Base-by-base conservation (phyloP, 2,888 invertebrate genomes). In the Pseudanteris insignis region DNA sequence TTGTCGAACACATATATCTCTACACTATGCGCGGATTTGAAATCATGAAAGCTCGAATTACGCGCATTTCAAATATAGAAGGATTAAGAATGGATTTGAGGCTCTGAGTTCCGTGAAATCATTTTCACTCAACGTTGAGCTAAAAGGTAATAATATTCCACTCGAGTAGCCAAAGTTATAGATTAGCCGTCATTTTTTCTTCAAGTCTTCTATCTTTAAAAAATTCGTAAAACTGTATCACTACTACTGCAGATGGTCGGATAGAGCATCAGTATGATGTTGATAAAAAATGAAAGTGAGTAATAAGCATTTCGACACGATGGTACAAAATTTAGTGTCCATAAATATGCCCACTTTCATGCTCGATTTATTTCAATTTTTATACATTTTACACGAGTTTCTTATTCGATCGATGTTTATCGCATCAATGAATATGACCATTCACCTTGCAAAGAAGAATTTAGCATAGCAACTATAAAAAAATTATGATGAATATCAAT, bases 111-210 rank as follows among this genome's bases (percentile, higher is more conserved):
- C 18, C 29, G 29, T 37, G 32, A 18, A 54, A 37, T 38, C 25
- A 44, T 61, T 55, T 61, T 50, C 25, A 13, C 18, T 18, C 34
- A 32, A 36, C 41, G 37, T 48, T 51, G 37, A 40, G 43, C 6
- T 34, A 30, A 33, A 44, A 63, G 58, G 48, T 58, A 58, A 63
- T 63, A 58, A 63, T 63, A 63, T 63, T 53, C 47, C 40, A 44
- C 48, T 50, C 53, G 53, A 63, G 53, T 54, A 63, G 53, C 55
- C 55, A 63, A 61, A 63, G 51, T 58, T 61, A 53, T 65, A 60
- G 65, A 67, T 65, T 67, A 59, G 63, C 60, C 53, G 41, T 58
- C 50, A 25, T 50, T 60, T 44, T 51, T 63, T 57, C 47, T 37
- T 24, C 25, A 13, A 2, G 57, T 28, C 57, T 51, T 59, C 37